Evolutionary conservation across 2,113 vertebrate species (phyloP), one percentile per base, ranked within the genome.

Genomic region (Rhodinocichla rosea): DNA sequence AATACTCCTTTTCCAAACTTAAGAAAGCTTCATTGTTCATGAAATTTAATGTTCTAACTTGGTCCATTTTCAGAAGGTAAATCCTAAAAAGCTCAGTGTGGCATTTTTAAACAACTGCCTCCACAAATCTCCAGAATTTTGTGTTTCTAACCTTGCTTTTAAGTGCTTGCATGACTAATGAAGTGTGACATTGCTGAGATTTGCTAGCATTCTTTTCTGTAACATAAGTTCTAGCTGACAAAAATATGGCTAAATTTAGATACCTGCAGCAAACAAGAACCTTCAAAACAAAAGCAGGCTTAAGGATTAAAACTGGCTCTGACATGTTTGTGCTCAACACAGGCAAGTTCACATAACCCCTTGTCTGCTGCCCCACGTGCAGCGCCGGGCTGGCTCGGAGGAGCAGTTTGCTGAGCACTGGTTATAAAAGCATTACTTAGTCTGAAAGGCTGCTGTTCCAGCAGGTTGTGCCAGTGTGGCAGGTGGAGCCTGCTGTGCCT

Each of bases 81-180:
- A 98, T 97, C 97, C 97, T 92, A 71, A 97, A 97, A 97, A 91
- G 96, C 96, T 97, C 93, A 63, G 81, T 78, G 10, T 94, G 95
- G 97, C 97, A 93, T 91, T 98, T 97, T 96, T 97, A 83, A 96
- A 95, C 80, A 59, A 64, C 92, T 74, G 93, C 87, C 83, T 93
- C 79, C 87, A 60, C 97, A 97, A 97, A 97, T 96, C 97, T 95
- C 53, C 27, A 59, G 94, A 96, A 95, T 96, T 89, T 18, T 92
- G 76, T 92, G 85, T 95, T 97, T 95, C 95, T 76, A 96, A 96
- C 79, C 90, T 62, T 14, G 56, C 97, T 98, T 98, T 98, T 96
- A 98, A 98, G 97, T 97, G 96, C 96, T 96, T 52, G 97, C 97
- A 96, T 98, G 98, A 98, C 98, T 98, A 98, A 98, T 98, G 95